Percentiles rank a stretch among this genome's conserved stretches.
Evolutionary conservation across 2,888 invertebrate genomes (phyloP).

Genomic region (Kryphioiulus occultus): DNA sequence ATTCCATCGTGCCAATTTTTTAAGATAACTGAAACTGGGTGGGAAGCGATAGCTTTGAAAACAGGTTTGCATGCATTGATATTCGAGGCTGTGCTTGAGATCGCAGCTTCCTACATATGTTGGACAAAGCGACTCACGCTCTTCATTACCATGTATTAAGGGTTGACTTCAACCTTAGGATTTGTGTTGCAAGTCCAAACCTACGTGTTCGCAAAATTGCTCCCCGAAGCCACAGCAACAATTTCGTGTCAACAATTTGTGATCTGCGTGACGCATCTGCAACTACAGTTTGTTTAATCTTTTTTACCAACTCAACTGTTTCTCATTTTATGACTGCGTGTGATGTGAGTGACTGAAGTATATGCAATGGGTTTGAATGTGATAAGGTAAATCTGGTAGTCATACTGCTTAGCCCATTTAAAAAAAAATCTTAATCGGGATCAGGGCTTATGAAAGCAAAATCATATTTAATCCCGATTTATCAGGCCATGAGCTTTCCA

Average conservation of each 20-base stretch:
- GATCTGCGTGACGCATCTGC: not conserved
- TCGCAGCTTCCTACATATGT: not conserved
- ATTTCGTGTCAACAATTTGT: not conserved
- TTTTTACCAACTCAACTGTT: too few species aligned
- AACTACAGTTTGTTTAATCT: not conserved
- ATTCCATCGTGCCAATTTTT: not conserved
- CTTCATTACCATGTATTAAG: not conserved
- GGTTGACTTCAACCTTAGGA: not conserved
- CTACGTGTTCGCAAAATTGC: not conserved
- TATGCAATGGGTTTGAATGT: too few species aligned
- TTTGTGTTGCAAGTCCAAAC: not conserved
- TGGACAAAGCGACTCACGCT: not conserved
- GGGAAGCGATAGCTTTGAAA: not conserved
- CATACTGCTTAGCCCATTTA: too few species aligned
- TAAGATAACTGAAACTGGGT: not conserved
- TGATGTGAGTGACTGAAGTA: too few species aligned
- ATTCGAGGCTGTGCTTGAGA: slow-evolving; percentile 1
- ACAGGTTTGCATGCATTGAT: not conserved
- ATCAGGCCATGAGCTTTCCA: too few species aligned
- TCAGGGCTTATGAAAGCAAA: too few species aligned
- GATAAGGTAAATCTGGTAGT: too few species aligned
- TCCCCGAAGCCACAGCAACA: slow-evolving; percentile 26
- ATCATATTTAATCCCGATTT: too few species aligned
- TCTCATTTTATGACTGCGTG: too few species aligned
- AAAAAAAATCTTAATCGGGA: too few species aligned